A percentile compares a stretch with the other conserved stretches of the same genome.
Evolutionary conservation across 2,888 invertebrate genomes (phyloP).

Genomic region (Ophion slaviceki): DNA sequence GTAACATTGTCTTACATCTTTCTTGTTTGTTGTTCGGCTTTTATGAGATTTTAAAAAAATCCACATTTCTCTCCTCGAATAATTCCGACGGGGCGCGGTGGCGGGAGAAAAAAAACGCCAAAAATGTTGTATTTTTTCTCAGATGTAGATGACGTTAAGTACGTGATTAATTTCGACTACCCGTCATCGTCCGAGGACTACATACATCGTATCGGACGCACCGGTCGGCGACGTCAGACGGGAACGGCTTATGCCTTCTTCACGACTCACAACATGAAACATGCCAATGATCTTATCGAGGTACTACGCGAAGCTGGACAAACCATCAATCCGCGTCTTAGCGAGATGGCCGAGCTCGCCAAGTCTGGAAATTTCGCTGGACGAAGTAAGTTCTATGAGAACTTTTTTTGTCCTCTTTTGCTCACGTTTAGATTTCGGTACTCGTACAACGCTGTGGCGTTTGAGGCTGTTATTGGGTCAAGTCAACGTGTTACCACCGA

Average conservation of each 20-base stretch:
- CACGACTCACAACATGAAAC: constrained; percentile 93
- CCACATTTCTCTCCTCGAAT: constrained; percentile 15
- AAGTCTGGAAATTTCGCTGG: constrained; percentile 77
- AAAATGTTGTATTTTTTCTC: constrained; percentile 79
- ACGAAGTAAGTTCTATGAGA: constrained; percentile 72
- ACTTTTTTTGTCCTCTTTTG: not conserved
- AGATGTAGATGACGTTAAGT: constrained; percentile 98
- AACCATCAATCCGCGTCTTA: constrained; percentile 93
- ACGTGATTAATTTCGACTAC: constrained; percentile 98
- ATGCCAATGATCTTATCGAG: constrained; percentile 94
- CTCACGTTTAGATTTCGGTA: not conserved
- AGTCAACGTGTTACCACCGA: too few species aligned
- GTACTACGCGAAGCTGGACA: constrained; percentile 95
- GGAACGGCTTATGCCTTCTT: constrained; percentile 98
- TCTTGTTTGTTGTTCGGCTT: constrained; percentile 17
- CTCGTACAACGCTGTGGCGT: not conserved
- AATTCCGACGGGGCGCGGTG: constrained; percentile 6
- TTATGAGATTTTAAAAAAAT: constrained; percentile 14
- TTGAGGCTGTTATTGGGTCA: too few species aligned
- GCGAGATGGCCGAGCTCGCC: constrained; percentile 87
- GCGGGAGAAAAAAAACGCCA: not conserved
- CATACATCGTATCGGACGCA: constrained; percentile 97
- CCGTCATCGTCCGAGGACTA: constrained; percentile 98
- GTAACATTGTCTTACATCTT: constrained; percentile 14
- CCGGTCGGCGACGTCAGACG: constrained; percentile 93